Base-by-base conservation (phyloP, 2,888 invertebrate species). In the Cremastobaeus sp. region DNA sequence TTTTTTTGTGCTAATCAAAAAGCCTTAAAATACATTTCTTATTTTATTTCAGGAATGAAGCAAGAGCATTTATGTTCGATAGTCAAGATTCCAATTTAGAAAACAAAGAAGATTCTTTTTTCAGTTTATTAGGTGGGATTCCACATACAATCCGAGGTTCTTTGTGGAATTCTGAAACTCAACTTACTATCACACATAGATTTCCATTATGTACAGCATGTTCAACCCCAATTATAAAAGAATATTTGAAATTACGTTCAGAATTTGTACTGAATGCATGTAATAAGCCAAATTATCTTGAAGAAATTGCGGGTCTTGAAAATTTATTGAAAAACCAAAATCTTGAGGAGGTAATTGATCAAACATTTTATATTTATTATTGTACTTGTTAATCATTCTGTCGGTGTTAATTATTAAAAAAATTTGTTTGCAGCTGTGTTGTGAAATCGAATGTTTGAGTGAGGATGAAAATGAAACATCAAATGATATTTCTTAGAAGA, bases 71-170 rank as follows among this genome's bases (percentile, higher is more conserved):
- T 17, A 83, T 86, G 81, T 79, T 90, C 30, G 92, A 90, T 80
- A 90, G 89, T 76, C 84, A 90, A 35, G 86, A 84, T 32, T 84
- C 86, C 9, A 85, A 84, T 21, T 84, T 84, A 12, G 79, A 83
- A 0, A 88, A 88, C 1, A 84, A 86, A 4, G 82, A 88, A 5
- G 80, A 82, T 34, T 85, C 86, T 12, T 65, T 71, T 11, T 90
- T 92, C 79, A 92, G 93, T 0, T 89, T 93, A 0, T 89, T 98
- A 0, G 98, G 98, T 0, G 90, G 94, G 0, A 89, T 98, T 20
- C 98, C 98, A 0, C 98, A 99, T 86, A 95, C 97, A 3, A 94
- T 99, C 76, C 90, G 99, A 30, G 98, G 98, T 0, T 97, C 96
- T 86, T 89, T 99, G 2, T 93, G 94, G 77, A 91, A 92, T 35